Base-by-base conservation (phyloP, 1,140 invertebrate species). In the Mya arenaria region DNA sequence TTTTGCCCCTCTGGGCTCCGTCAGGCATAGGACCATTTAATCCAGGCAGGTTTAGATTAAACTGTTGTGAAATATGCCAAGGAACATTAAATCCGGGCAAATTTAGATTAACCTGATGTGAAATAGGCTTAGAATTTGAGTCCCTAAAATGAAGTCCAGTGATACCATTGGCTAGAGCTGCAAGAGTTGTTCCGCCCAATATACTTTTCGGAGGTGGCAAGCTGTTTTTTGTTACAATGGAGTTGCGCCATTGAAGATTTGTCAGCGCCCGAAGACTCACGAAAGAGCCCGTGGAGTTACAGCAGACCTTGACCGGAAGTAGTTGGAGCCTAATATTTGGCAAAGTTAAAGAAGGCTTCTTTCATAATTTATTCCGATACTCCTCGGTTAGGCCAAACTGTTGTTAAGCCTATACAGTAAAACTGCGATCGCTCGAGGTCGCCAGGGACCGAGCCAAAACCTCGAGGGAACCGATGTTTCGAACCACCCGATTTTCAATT, bases 241-340 rank as follows among this genome's bases (percentile, higher is more conserved):
- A 80, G 63, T 80, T 80, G 13, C 77, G 63, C 17, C 77, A 55
- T 23, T 58, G 65, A 36, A 80, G 52, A 44, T 80, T 80, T 8
- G 71, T 75, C 19, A 72, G 69, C 19, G 69, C 52, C 0, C 77
- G 65, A 13, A 80, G 37, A 62, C 77, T 80, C 10, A 69, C 65
- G 66, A 80, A 80, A 2, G 77, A 66, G 60, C 71, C 77, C 66
- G 77, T 69, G 48, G 77, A 80, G 63, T 80, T 80, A n/a, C 77
- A 55, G 3, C 77, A 30, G 77, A 66, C 32, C 71, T 80, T 13
- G 77, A 80, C 36, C 77, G 39, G 77, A 69, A 80, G 36, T 80
- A 80, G 15, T 52, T 69, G 37, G n/a, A 32, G 63, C 77, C 71
- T 44, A 71, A 48, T 80, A 71, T 44, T 71, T 71, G 19, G 77